Evolutionary conservation across 2,888 invertebrate species (phyloP), one percentile per base, ranked within the genome.

Genomic region (Acleris literana): DNA sequence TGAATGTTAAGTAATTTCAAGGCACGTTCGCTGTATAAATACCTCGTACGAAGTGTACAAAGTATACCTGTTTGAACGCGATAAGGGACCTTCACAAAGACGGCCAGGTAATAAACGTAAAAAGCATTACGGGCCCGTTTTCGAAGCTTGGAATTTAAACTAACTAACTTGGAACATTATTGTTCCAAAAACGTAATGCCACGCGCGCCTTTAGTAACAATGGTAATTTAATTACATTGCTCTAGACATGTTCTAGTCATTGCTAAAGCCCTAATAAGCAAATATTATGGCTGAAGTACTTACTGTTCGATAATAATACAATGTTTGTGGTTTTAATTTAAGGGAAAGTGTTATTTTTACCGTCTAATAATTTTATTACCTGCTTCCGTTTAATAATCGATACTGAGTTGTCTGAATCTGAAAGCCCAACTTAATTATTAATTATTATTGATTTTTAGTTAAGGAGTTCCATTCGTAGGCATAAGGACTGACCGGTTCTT

Each of bases 31-130:
- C 6, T 6, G 49, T 49, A 13, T 13, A 20, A 18, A 20, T 49
- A 20, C 49, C 49, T 7, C 49, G 7, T 49, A 20, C 7, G 18
- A 18, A 11, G 20, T 20, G 18, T 20, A 43, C 22, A 25, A 43
- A 55, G 55, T 55, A 29, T 64, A 56, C 65, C 65, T 65, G 64
- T 44, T 17, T 13, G 48, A 6, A 25, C 18, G 20, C 20, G 51
- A 65, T 65, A 55, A 65, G 55, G 44, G 20, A 20, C 51, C 43
- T 33, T 44, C 29, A 61, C 60, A 61, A 65, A 56, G 60, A 44
- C 25, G 25, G 46, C 49, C 64, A 55, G 60, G 60, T 57, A 57
- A 44, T 56, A 63, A 63, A 22, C 65, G 51, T 65, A 56, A 61
- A 65, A 61, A 60, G 57, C 55, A 33, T 65, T 61, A 51, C 53